phyloP scores from a whole-genome alignment of 1,140 invertebrate genomes.

The Macrobrachium rosenbergii region DNA sequence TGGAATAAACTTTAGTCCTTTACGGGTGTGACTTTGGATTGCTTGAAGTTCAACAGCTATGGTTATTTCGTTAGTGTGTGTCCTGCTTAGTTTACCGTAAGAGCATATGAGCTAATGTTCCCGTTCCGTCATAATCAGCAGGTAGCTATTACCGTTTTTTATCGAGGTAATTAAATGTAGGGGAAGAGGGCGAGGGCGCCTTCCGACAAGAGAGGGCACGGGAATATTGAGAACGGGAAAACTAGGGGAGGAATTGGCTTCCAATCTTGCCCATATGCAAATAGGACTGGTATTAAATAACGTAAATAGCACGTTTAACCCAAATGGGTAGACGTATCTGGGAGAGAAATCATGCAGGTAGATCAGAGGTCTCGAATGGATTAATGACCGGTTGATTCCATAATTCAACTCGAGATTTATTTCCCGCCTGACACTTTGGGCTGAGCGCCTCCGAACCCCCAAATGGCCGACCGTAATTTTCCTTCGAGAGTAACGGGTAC shows the following conservation, averaged over 20 bases:
- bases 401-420: slow-evolving; percentile 15
- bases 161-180: too few species aligned
- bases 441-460: neutral
- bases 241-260: too few species aligned
- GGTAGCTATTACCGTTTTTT: too few species aligned
- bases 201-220: neutral
- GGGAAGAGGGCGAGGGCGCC: neutral
- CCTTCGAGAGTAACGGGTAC: neutral
- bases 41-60: too few species aligned
- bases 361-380: slow-evolving; percentile 19
- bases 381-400: slow-evolving; percentile 26
- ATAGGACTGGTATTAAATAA: neutral
- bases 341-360: neutral
- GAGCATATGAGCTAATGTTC: too few species aligned
- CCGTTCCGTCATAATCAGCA: too few species aligned
- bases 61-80: too few species aligned
- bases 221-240: neutral
- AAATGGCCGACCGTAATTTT: neutral
- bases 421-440: neutral
- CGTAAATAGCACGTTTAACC: neutral
- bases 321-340: neutral
- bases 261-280: neutral
- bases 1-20: too few species aligned
- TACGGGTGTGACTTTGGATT: too few species aligned
- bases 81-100: too few species aligned